phyloP scores from a whole-genome alignment of 2,888 invertebrate species.

The Hypomecis atomaria region DNA sequence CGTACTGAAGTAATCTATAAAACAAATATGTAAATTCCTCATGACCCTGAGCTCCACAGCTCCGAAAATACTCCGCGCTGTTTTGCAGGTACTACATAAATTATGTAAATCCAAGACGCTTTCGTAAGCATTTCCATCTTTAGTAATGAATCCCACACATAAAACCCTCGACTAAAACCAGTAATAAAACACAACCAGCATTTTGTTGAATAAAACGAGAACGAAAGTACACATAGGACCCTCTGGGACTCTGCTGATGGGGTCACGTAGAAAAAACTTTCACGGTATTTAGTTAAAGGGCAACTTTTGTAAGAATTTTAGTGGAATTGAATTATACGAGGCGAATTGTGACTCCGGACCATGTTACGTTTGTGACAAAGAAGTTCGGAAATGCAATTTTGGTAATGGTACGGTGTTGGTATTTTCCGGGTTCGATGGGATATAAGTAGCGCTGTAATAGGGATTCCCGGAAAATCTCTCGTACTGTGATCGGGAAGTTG shows the following conservation, averaged over 20 bases:
- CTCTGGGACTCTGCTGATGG: conserved; percentile 65
- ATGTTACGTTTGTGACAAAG: conserved; percentile 38
- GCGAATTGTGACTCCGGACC: conserved; percentile 45
- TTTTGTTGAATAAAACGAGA: conserved; percentile 61
- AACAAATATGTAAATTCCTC: conserved; percentile 18
- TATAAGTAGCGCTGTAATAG: conserved; percentile 9
- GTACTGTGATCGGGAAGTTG: conserved; percentile 1
- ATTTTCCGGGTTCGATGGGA: conserved; percentile 27
- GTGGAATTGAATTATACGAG: conserved; percentile 59
- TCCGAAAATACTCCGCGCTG: conserved; percentile 19
- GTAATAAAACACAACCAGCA: conserved; percentile 67
- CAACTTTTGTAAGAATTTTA: conserved; percentile 60
- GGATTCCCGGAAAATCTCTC: conserved; percentile 14
- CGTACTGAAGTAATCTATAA: conserved; percentile 12
- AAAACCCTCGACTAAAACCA: conserved; percentile 63
- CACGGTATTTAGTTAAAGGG: conserved; percentile 74
- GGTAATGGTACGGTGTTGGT: conserved; percentile 33
- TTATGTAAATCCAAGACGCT: conserved; percentile 56
- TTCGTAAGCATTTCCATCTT: conserved; percentile 51
- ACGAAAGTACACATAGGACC: conserved; percentile 56
- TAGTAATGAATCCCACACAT: conserved; percentile 57
- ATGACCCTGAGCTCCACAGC: conserved; percentile 15
- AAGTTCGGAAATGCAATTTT: conserved; percentile 40
- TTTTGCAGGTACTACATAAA: conserved; percentile 48
- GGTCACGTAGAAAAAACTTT: conserved; percentile 77